These are phyloP conservation scores for Pristionchus pacificus DNA, from an alignment of 1,140 invertebrate species.

Conservation along the genomic window DNA sequence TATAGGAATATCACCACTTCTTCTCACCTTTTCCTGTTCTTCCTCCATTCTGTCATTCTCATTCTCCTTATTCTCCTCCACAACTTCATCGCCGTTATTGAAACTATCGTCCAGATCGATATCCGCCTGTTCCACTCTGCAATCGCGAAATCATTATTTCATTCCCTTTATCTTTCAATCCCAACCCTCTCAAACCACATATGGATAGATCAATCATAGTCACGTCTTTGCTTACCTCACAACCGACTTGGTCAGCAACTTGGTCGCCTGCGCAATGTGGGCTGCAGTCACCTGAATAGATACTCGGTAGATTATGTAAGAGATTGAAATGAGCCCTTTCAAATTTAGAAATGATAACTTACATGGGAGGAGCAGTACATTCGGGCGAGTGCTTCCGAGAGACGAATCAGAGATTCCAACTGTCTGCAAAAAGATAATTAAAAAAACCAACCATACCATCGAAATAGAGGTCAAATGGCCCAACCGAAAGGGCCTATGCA, in stretches of 20 bases:
- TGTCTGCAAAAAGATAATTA: background rate
- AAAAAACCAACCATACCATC: too few relatives aligned
- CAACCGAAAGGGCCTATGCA: too few relatives aligned
- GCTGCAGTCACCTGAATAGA: constrained; percentile 58
- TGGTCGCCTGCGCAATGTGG: constrained; percentile 88
- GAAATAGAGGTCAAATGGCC: too few relatives aligned
- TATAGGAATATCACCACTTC: too few relatives aligned
- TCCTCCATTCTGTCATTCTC: too few relatives aligned
- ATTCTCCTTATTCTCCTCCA: constrained; percentile 49
- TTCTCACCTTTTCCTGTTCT: too few relatives aligned
- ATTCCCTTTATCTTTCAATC: too few relatives aligned
- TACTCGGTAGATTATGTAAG: background rate
- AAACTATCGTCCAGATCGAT: constrained; percentile 86
- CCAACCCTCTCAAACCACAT: too few relatives aligned
- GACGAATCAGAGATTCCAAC: constrained; percentile 60
- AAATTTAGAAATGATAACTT: background rate
- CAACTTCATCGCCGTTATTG: constrained; percentile 58
- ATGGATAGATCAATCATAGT: too few relatives aligned
- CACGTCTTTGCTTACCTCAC: too few relatives aligned
- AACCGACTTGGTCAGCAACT: constrained; percentile 94
- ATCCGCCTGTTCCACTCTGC: constrained; percentile 85
- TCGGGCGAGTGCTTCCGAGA: constrained; percentile 92
- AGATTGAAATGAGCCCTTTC: too few relatives aligned
- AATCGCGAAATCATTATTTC: too few relatives aligned
- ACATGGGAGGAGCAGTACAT: constrained; percentile 75